phyloP scores from a whole-genome alignment of 2,797 vertebrate genomes.

The Mycteria americana region DNA sequence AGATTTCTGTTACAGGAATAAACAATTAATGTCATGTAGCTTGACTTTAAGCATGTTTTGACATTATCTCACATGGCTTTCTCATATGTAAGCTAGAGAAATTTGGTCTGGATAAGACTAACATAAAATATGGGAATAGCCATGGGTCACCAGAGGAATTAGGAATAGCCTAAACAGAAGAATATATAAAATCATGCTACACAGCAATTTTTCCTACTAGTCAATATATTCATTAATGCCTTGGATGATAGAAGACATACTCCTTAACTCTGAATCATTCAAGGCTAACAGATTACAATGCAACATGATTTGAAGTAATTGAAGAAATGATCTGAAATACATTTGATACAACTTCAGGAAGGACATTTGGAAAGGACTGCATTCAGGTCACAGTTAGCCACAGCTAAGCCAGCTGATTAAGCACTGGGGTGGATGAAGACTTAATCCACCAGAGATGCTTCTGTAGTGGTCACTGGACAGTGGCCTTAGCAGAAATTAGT shows the following conservation, averaged over 20 bases:
- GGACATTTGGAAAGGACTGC: not conserved
- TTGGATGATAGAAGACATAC: not conserved
- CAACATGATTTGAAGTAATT: not conserved
- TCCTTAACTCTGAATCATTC: not conserved
- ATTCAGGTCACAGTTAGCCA: not conserved
- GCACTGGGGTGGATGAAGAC: not conserved
- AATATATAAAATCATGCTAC: not conserved
- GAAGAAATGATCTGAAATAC: not conserved
- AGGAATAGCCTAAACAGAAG: constrained; percentile 20
- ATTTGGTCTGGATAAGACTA: not conserved
- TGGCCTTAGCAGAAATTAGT: not conserved
- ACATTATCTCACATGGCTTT: constrained; percentile 33
- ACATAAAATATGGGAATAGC: not conserved
- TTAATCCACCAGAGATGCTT: not conserved
- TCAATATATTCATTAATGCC: not conserved
- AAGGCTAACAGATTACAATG: not conserved
- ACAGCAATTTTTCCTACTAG: not conserved
- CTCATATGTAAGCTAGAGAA: constrained; percentile 11
- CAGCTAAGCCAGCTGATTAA: not conserved
- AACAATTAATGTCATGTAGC: not conserved
- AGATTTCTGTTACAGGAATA: not conserved
- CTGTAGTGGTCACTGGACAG: not conserved
- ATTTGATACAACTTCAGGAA: not conserved
- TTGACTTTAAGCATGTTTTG: constrained; percentile 26
- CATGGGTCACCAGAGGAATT: not conserved